These are phyloP conservation scores for Phanerotoma sp. DNA, from an alignment of 2,888 invertebrate genomes.

Conservation along the genomic window DNA sequence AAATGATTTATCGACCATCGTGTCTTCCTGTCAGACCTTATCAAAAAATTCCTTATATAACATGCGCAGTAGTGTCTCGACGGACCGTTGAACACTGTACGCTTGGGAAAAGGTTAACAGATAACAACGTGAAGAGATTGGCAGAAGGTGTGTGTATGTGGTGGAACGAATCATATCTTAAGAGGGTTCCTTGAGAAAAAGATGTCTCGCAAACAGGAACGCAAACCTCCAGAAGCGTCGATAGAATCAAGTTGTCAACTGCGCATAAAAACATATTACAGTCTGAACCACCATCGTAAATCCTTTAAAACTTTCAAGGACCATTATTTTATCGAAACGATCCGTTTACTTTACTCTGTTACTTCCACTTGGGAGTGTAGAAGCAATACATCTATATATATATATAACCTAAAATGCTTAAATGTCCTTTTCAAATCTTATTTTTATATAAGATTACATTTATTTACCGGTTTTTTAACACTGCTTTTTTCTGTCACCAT, in stretches of 20 bases:
- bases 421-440: too few relatives aligned
- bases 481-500: too few relatives aligned
- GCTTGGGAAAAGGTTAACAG: slow-evolving; percentile 30
- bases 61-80: slow-evolving; percentile 24
- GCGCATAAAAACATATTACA: slow-evolving; percentile 27
- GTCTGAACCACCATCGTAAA: slow-evolving; percentile 40
- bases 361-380: slow-evolving; percentile 5
- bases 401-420: too few relatives aligned
- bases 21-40: neutral
- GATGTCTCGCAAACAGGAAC: slow-evolving; percentile 7
- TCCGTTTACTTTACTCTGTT: slow-evolving; percentile 12
- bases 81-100: slow-evolving; percentile 26
- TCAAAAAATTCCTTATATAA: slow-evolving; percentile 32
- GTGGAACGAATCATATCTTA: slow-evolving; percentile 5
- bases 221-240: slow-evolving; percentile 6
- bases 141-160: slow-evolving; percentile 3
- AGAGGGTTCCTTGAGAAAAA: neutral
- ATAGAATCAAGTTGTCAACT: slow-evolving; percentile 40
- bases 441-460: too few relatives aligned
- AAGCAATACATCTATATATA: too few relatives aligned
- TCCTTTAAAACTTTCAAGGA: slow-evolving; percentile 35
- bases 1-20: slow-evolving; percentile 14
- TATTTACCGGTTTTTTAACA: too few relatives aligned
- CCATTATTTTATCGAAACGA: slow-evolving; percentile 21
- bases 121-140: slow-evolving; percentile 26